Percentiles rank a stretch among this genome's conserved stretches.
Evolutionary conservation across 1,140 invertebrate genomes (phyloP).

Genomic region (Oryzaephilus surinamensis): DNA sequence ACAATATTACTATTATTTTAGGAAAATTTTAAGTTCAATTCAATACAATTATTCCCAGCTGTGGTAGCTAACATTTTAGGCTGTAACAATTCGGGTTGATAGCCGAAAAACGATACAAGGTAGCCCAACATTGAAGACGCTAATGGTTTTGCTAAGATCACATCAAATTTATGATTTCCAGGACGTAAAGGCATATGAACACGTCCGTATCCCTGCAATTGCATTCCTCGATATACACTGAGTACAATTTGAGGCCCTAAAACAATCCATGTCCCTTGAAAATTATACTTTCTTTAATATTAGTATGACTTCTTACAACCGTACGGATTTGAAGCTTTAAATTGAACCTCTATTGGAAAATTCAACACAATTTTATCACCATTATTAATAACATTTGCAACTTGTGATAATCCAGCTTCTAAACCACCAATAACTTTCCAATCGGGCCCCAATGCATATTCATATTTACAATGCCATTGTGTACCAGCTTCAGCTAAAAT

Average conservation of each 20-base stretch:
- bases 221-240: slow-evolving; percentile 28
- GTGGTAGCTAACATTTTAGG: slow-evolving; percentile 32
- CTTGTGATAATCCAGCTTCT: slow-evolving; percentile 30
- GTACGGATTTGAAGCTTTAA: slow-evolving; percentile 31
- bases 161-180: slow-evolving; percentile 23
- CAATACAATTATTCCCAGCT: slow-evolving; percentile 32
- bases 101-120: slow-evolving; percentile 32
- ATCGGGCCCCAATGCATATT: slow-evolving; percentile 30
- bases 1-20: no score
- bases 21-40: no score
- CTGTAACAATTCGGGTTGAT: slow-evolving; percentile 33
- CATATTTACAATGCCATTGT: slow-evolving; percentile 33
- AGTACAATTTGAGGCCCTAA: slow-evolving; percentile 34
- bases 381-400: slow-evolving; percentile 27
- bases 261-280: slow-evolving; percentile 1
- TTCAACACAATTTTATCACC: slow-evolving; percentile 31
- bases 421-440: slow-evolving; percentile 32
- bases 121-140: slow-evolving; percentile 30
- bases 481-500: slow-evolving; percentile 23
- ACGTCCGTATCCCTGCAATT: slow-evolving; percentile 31
- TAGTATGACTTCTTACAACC: slow-evolving; percentile 31
- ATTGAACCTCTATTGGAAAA: slow-evolving; percentile 31
- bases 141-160: slow-evolving; percentile 26
- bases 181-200: slow-evolving; percentile 28
- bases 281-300: neutral